Evolutionary conservation across 1,140 invertebrate species (phyloP), one percentile per base, ranked within the genome.

Genomic region (Drosophila seguyi): DNA sequence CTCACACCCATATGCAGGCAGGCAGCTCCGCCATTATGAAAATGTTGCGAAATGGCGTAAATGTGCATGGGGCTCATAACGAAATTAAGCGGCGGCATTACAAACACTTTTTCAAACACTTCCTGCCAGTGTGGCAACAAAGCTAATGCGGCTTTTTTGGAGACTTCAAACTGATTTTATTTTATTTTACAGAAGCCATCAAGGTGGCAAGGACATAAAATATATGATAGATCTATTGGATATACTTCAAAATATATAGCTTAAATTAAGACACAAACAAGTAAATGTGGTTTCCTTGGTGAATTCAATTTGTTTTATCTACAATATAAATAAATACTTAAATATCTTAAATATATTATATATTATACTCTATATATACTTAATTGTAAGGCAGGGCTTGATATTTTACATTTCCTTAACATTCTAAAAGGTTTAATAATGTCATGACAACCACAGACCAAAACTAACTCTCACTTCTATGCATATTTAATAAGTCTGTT

Each of bases 1-100:
- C 42, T 31, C 45, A 38, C 31, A 41, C 53, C 31, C 36, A 60
- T 50, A 36, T 56, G 65, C 44, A 65, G 56, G 50, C 25, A n/a
- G n/a, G 25, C 36, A 57, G 48, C n/a, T 55, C 48, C 27, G 59
- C 85, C 86, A 90, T 90, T 90, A 90, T 85, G 75, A 90, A 90
- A 90, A 90, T 90, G 79, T 79, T 90, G 66, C 82, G 81, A 90
- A 90, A 90, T 90, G 78, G 81, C 85, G 86, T 52, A 75, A 90
- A 90, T 90, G 85, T 90, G 85, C 81, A 90, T 73, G 75, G 61
- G 62, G 65, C 69, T 90, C 80, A 73, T 90, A 81, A 90, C 86
- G 59, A 81, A 90, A 90, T 90, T 90, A 90, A 76, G 68, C 77
- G 83, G 34, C 62, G 18, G 44, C 71, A 82, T 62, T 63, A 74